Evolutionary conservation across 1,140 invertebrate species (phyloP).

Genomic region (Drosophila pandora): DNA sequence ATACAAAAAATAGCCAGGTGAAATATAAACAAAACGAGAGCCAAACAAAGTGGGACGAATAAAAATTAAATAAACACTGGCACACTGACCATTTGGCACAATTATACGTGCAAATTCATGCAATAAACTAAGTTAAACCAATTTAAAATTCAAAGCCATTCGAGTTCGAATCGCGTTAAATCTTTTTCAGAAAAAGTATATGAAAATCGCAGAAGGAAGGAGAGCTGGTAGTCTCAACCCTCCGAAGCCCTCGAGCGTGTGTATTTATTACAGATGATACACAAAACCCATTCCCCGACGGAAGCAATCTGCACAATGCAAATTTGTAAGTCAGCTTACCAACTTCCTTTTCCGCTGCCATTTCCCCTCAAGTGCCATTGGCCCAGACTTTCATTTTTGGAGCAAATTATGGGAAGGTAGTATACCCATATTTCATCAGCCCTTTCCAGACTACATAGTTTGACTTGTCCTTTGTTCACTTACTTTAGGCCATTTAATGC

Average conservation of each 20-base stretch:
- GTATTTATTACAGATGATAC: conserved; percentile 26
- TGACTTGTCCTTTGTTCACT: neutral
- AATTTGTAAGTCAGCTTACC: conserved; percentile 54
- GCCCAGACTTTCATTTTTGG: neutral
- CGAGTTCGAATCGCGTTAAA: conserved; percentile 1
- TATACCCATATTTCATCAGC: conserved; percentile 14
- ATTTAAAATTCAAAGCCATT: neutral
- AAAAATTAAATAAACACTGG: neutral
- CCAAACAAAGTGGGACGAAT: neutral
- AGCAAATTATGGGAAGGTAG: conserved; percentile 37
- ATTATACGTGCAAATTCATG: neutral
- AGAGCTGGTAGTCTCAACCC: neutral
- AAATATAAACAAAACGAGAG: conserved; percentile 5
- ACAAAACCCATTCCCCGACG: conserved; percentile 40
- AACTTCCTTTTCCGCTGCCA: conserved; percentile 37
- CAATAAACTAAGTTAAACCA: neutral
- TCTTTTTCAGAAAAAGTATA: neutral
- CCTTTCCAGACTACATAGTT: conserved; percentile 2
- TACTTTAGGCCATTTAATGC: conserved; percentile 1
- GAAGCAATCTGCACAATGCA: conserved; percentile 68
- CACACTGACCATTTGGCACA: neutral
- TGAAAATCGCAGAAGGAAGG: neutral
- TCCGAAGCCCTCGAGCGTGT: neutral
- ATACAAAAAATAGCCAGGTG: conserved; percentile 17
- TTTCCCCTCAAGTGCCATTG: conserved; percentile 12